Evolutionary conservation across 1,140 invertebrate genomes (phyloP), one percentile per base, ranked within the genome.

Genomic region (Sinonovacula constricta): DNA sequence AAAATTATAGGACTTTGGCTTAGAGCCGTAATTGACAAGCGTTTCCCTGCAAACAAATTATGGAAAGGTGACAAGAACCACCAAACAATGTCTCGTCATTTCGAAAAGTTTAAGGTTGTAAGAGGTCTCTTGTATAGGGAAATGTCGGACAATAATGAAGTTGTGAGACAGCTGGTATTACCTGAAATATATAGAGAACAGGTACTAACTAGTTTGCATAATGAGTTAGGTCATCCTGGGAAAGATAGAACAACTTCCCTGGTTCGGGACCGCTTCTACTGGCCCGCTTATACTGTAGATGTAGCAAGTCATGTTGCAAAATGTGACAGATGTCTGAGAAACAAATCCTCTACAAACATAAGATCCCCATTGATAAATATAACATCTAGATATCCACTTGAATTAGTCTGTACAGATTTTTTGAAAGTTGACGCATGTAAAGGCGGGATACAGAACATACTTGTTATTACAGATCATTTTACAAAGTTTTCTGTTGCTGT

Each of bases 391-490:
- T 53, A 66, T 22, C 69, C 78, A 1, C 12, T 74, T 12, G 69
- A 80, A 70, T 22, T 72, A 18, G 60, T 80, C 4, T 53, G 2
- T 30, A 71, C 31, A 31, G 60, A 62, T 30, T 34, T 71, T 71
- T n/a, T 33, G 12, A 33, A 18, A 2, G 28, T 68, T 2, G 34
- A 14, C n/a, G 26, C 62, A 18, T 26, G 14, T n/a, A 33, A 28
- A 10, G 34, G 33, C 10, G 24, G n/a, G n/a, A 12, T 14, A 60
- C 2, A 22, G 57, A 39, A 76, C 22, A 81, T 74, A 10, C 45
- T 66, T 3, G 53, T 80, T 2, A 57, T 74, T 18, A 75, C 60
- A 18, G 69, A 74, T 45, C 78, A 80, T 60, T 65, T 83, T 51
- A 31, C 28, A 3, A 31, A 59, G 15, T 31, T 65, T 31, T 65